These are phyloP conservation scores for Lagocephalus sceleratus DNA, from an alignment of 2,797 vertebrate genomes.

Conservation along the genomic window DNA sequence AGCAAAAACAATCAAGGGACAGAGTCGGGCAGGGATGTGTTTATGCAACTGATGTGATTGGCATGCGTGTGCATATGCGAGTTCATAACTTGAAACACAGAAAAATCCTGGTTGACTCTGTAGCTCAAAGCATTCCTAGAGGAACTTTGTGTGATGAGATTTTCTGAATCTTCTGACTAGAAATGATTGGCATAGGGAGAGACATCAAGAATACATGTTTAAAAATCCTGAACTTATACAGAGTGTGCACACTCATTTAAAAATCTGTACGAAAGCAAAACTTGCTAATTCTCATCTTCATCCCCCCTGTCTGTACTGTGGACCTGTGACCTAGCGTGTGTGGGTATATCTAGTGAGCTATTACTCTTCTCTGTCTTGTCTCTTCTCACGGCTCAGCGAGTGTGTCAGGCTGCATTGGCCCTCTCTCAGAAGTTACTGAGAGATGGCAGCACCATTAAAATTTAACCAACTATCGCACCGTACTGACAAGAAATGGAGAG, in stretches of 20 bases:
- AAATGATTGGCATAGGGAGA: constrained; percentile 20
- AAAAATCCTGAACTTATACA: constrained; percentile 1
- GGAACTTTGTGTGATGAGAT: constrained; percentile 12
- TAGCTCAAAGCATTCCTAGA: constrained; percentile 36
- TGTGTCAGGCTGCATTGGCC: constrained; percentile 72
- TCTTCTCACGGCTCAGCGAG: constrained; percentile 70
- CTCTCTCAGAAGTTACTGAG: constrained; percentile 65
- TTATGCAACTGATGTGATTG: constrained; percentile 15
- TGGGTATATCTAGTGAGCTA: constrained; percentile 46
- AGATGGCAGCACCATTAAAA: constrained; percentile 80
- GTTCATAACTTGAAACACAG: constrained; percentile 35
- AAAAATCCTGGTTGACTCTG: constrained; percentile 19
- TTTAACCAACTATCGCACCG: constrained; percentile 71
- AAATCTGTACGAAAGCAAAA: constrained; percentile 8
- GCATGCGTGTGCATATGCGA: constrained; percentile 10
- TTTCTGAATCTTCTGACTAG: constrained; percentile 31
- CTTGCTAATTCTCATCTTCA: constrained; percentile 5
- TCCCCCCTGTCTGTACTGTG: constrained; percentile 48
- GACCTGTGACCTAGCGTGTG: constrained; percentile 44
- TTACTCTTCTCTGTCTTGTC: constrained; percentile 57
- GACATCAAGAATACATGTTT: constrained; percentile 13
- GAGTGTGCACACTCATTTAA: neutral
- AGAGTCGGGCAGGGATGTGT: constrained; percentile 45
- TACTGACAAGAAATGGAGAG: constrained; percentile 48
- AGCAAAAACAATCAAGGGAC: constrained; percentile 72